These are phyloP conservation scores for Xenopus borealis DNA, from an alignment of 2,113 vertebrate genomes.

Conservation along the genomic window DNA sequence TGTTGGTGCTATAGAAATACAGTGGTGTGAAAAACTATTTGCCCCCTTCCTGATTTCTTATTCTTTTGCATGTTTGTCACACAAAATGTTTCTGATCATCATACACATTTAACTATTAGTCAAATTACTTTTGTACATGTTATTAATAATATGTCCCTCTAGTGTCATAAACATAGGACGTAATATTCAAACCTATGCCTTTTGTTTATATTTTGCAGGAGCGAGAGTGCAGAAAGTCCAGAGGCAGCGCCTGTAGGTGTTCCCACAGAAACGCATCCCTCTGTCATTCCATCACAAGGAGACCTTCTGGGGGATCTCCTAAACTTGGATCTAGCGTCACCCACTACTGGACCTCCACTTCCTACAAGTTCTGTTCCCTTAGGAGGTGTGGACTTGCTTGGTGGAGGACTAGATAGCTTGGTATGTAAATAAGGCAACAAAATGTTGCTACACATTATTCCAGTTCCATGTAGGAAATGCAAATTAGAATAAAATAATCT, in stretches of 20 bases:
- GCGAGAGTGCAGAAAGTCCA: conserved; percentile 82
- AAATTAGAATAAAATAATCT: too few relatives aligned
- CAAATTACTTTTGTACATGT: too few relatives aligned
- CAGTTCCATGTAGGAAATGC: too few relatives aligned
- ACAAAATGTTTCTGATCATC: too few relatives aligned
- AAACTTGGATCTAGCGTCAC: conserved; percentile 88
- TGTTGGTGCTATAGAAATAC: too few relatives aligned
- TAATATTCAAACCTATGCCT: too few relatives aligned
- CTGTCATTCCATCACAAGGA: conserved; percentile 86
- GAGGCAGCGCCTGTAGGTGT: conserved; percentile 66
- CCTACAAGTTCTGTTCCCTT: conserved; percentile 76
- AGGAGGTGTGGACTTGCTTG: conserved; percentile 89
- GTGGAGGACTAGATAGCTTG: conserved; percentile 89
- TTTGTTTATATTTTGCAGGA: conserved; percentile 60
- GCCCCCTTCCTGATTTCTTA: too few relatives aligned
- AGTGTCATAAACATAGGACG: too few relatives aligned
- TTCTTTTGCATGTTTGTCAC: too few relatives aligned
- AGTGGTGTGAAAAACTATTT: too few relatives aligned
- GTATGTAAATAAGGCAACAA: conserved; percentile 57
- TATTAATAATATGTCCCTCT: not conserved
- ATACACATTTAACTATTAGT: too few relatives aligned
- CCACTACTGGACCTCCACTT: conserved; percentile 72
- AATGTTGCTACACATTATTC: not conserved
- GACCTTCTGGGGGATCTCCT: conserved; percentile 92
- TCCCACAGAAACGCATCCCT: conserved; percentile 69